Evolutionary conservation across 2,113 vertebrate species (phyloP).

Genomic region (Tragulus kanchil): DNA sequence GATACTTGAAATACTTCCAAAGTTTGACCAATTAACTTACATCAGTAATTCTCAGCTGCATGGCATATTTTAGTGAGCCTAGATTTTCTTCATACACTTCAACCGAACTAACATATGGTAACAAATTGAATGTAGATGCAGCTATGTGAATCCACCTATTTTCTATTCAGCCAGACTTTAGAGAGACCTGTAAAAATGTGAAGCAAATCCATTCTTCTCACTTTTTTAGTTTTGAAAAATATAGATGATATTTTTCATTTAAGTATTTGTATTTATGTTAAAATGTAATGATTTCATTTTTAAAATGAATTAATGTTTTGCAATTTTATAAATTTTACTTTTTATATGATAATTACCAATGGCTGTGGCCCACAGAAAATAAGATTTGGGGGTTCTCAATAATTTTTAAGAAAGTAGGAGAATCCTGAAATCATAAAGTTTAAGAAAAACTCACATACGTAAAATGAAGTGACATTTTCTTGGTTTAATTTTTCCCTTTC

Average conservation of each 20-base stretch:
- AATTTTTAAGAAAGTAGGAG: constrained; percentile 10
- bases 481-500: constrained; percentile 10
- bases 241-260: constrained; percentile 23
- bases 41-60: not conserved
- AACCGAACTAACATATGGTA: not conserved
- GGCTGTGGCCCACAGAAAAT: not conserved
- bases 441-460: not conserved
- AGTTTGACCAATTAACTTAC: not conserved
- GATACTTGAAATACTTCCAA: constrained; percentile 1
- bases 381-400: not conserved
- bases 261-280: constrained; percentile 37
- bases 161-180: not conserved
- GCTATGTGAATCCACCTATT: not conserved
- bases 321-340: constrained; percentile 44
- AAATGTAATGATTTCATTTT: not conserved
- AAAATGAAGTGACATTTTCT: constrained; percentile 29
- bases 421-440: not conserved
- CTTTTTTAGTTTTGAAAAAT: constrained; percentile 36
- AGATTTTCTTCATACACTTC: not conserved
- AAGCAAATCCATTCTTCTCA: not conserved
- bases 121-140: not conserved
- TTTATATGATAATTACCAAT: constrained; percentile 18
- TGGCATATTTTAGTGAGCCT: not conserved
- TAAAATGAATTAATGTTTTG: constrained; percentile 25
- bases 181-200: not conserved